Evolutionary conservation across 1,140 invertebrate species (phyloP), one percentile per base, ranked within the genome.

Genomic region (Drosophila serrata): DNA sequence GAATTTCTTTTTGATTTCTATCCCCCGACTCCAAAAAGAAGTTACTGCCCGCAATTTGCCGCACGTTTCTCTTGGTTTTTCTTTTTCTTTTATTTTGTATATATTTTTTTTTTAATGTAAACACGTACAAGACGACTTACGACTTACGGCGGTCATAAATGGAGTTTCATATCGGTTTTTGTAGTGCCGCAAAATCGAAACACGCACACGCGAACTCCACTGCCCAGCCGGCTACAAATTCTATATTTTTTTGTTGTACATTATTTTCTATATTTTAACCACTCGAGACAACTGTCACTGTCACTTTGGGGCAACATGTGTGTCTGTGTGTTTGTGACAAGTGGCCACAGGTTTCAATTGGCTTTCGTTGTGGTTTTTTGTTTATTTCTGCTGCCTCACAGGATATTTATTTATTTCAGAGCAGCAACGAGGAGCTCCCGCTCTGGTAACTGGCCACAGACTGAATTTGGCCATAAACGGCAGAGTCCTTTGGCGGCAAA

Each of bases 261-360:
- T 27, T 22, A 22, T 27, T 35, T 43, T 9, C 6, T 33, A 39
- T n/a, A 43, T 24, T 35, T 61, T 53, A 48, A 58, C 78, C 73
- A 64, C 82, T 82, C 42, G 48, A 82, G 75, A 65, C 64, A 88
- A 88, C 84, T 88, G 82, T 79, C 82, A 88, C 65, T 65, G 63
- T 27, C 85, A 87, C 80, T 88, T 88, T 82, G 48, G 13, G 60
- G 59, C 65, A 80, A 29, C 37, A 43, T 67, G 63, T 77, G 58
- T 75, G 31, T 67, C 59, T 77, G 58, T 75, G 31, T 33, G 33
- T 77, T 27, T 49, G 65, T 90, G 85, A 75, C 85, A 90, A 85
- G 81, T 90, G 81, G 85, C 79, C 85, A 75, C 73, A 84, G 84
- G 62, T 72, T 75, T 78, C 60, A 55, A 82, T 77, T 84, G 72